Percentiles rank a stretch among this genome's conserved stretches.
Conservation (phyloP, 1,140 invertebrate genomes). For the Drusus annulatus region DNA sequence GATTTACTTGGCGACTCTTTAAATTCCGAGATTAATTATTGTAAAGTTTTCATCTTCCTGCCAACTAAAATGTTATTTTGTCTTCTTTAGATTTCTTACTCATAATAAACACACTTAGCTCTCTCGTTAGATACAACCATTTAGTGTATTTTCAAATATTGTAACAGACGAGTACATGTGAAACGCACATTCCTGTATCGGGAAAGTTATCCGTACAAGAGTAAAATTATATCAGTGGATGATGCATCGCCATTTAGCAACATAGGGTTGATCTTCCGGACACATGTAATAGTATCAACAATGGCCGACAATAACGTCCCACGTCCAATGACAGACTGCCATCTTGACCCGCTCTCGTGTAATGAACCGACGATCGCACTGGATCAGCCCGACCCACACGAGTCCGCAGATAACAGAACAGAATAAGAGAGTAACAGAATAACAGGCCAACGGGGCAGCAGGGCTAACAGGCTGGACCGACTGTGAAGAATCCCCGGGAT, state of each 20-base stretch:
- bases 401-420: neutral
- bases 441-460: neutral
- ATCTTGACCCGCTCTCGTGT: constrained; percentile 18
- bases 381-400: constrained; percentile 26
- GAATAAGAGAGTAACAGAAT: neutral
- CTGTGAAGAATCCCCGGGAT: constrained; percentile 35
- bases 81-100: neutral
- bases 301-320: constrained; percentile 3
- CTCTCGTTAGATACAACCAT: neutral
- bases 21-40: constrained; percentile 27
- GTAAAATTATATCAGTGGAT: neutral
- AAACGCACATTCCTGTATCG: neutral
- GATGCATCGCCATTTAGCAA: neutral
- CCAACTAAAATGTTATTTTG: constrained; percentile 26
- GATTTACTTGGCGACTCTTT: constrained; percentile 26
- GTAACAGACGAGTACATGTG: neutral
- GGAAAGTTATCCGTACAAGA: neutral
- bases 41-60: constrained; percentile 23
- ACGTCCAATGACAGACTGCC: constrained; percentile 25
- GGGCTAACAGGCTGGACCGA: neutral
- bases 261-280: constrained; percentile 19
- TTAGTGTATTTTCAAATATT: neutral
- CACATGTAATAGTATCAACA: constrained; percentile 2
- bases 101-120: neutral
- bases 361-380: constrained; percentile 32